phyloP scores from a whole-genome alignment of 2,797 vertebrate genomes.

The Scomberomorus guttatus region DNA sequence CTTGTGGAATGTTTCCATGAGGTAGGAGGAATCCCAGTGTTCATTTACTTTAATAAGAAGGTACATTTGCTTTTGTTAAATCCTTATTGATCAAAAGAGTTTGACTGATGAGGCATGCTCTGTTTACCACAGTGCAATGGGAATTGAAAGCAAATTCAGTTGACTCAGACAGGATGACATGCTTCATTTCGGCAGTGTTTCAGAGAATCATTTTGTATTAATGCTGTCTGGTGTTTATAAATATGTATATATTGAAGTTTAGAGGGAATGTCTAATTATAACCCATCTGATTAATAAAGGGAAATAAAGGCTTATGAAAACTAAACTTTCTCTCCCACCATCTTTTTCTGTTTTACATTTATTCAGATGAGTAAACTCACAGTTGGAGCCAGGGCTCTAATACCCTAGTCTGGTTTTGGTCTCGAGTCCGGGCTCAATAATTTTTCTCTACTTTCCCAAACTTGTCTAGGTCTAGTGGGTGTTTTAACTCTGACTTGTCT shows the following conservation, averaged over 20 bases:
- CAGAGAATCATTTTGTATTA: background rate
- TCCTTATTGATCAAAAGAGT: background rate
- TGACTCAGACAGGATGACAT: background rate
- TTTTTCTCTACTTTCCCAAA: background rate
- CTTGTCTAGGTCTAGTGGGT: background rate
- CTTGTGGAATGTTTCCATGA: background rate
- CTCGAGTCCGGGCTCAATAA: background rate
- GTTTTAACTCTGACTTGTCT: background rate
- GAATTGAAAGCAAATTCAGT: background rate
- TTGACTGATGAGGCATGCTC: background rate
- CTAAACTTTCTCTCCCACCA: background rate
- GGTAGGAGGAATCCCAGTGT: background rate
- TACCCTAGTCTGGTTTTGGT: background rate
- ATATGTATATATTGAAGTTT: background rate
- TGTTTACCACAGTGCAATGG: background rate
- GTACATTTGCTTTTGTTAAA: background rate
- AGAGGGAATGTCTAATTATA: background rate
- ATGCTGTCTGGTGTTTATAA: background rate
- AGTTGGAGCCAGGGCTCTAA: background rate
- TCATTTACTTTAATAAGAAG: constrained; percentile 1
- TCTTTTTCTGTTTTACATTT: no score
- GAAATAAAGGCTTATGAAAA: background rate
- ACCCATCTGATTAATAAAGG: background rate
- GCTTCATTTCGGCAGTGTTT: background rate
- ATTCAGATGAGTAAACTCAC: background rate